Percentiles rank a stretch among this genome's conserved stretches.
Evolutionary conservation across 1,140 invertebrate genomes (phyloP).

Genomic region (Papilio aristodemus): DNA sequence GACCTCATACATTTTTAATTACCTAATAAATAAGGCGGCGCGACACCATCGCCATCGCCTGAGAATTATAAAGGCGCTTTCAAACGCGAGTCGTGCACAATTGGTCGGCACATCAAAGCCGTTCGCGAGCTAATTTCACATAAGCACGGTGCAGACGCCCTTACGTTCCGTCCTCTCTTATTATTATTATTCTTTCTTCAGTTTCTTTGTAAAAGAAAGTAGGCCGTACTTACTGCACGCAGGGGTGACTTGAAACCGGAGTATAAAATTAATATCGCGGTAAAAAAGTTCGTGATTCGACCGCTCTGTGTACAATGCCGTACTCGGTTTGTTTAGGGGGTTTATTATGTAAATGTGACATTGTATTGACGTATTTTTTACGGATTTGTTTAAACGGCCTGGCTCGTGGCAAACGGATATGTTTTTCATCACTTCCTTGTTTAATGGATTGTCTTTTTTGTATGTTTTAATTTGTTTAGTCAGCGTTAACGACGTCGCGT

Average conservation of each 20-base stretch:
- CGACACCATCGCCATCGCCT: conserved; percentile 53
- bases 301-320: conserved; percentile 61
- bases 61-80: conserved; percentile 73
- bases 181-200: conserved; percentile 72
- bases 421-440: conserved; percentile 61
- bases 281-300: conserved; percentile 69
- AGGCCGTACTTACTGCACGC: conserved; percentile 62
- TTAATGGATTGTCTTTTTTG: conserved; percentile 42
- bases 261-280: conserved; percentile 75
- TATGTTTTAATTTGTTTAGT: conserved; percentile 28
- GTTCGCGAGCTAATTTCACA: conserved; percentile 75
- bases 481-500: conserved; percentile 24
- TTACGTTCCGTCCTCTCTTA: conserved; percentile 65
- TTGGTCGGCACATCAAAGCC: conserved; percentile 75
- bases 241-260: conserved; percentile 71
- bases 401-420: conserved; percentile 73
- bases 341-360: conserved; percentile 76
- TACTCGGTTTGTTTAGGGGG: conserved; percentile 69
- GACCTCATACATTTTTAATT: conserved; percentile 51
- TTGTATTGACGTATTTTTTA: conserved; percentile 62
- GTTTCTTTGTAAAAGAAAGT: conserved; percentile 70
- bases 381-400: conserved; percentile 53
- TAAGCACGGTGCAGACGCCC: conserved; percentile 72
- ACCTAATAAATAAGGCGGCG: conserved; percentile 57
- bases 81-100: conserved; percentile 61